A percentile compares a stretch with the other conserved stretches of the same genome.
Evolutionary conservation across 2,113 vertebrate genomes (phyloP).

Genomic region (Microtus pennsylvanicus): DNA sequence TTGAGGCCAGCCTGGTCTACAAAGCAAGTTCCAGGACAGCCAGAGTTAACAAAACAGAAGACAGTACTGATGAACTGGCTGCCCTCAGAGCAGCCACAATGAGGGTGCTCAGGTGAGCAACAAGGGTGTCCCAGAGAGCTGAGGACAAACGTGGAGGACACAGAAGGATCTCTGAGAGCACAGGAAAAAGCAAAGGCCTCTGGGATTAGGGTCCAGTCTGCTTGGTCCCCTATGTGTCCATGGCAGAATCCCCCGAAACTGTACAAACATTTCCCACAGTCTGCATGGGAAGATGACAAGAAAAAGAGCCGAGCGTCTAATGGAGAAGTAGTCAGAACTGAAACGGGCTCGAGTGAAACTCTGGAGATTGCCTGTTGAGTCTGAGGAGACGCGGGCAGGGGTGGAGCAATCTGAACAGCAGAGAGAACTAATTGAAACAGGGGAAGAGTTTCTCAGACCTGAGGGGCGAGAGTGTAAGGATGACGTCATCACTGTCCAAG

Average conservation of each 20-base stretch:
- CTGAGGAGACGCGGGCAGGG: rapidly evolving
- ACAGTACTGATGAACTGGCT: no score
- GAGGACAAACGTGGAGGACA: neutral
- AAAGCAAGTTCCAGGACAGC: no score
- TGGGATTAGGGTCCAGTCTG: no score
- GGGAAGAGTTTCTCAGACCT: neutral
- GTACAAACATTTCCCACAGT: neutral
- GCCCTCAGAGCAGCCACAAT: neutral
- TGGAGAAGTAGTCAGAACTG: neutral
- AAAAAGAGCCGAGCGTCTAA: neutral
- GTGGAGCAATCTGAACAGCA: neutral
- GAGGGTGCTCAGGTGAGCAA: neutral
- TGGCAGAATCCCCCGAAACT: neutral
- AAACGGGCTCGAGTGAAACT: neutral
- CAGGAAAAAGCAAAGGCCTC: neutral
- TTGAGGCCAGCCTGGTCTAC: no score
- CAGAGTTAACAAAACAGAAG: no score
- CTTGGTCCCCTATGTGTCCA: neutral
- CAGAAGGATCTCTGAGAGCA: neutral
- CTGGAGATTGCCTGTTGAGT: no score
- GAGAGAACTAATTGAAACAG: neutral
- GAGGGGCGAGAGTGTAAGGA: neutral
- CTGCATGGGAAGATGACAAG: no score
- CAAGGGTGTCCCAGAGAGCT: neutral
- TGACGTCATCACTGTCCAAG: neutral